Evolutionary conservation across 2,888 invertebrate genomes (phyloP), one percentile per base, ranked within the genome.

Genomic region (Nebria salina): DNA sequence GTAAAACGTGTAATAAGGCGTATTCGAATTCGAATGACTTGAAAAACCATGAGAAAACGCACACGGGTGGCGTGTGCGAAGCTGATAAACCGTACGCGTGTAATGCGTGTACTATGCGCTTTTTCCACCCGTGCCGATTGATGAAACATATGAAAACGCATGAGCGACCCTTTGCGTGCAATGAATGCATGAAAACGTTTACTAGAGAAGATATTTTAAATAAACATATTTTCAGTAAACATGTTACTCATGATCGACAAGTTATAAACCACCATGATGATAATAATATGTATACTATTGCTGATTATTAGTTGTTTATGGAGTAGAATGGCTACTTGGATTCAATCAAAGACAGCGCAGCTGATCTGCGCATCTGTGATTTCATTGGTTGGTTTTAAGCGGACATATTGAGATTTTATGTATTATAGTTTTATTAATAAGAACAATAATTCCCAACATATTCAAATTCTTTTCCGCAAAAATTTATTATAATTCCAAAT

Each of bases 61-160:
- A 86, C 76, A 83, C 81, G 26, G 84, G 83, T 25, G 82, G 82
- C 8, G 83, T 83, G 25, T 82, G 76, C 1, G 84, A 86, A 13
- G 84, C 85, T 1, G 85, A 86, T 42, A 88, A 87, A 81, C 86
- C 87, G 2, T 86, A 87, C 78, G 85, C 84, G 5, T 88, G 88
- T 83, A 83, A 83, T 65, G 79, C 84, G 25, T 88, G 88, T 82
- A 84, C 86, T 70, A 86, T 86, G 86, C 83, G 86, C 77, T 88
- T 88, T 79, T 86, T 85, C 77, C 87, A 87, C 83, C 86, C 85
- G 0, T 91, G 91, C 81, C 89, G 89, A 73, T 88, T 91, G 76
- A 84, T 89, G 1, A 90, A 89, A 84, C 92, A 92, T 85, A 84
- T 90, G 84, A 87, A 88, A 76, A 86, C 87, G 0, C 92, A 92